Evolutionary conservation across 1,140 invertebrate species (phyloP), one percentile per base, ranked within the genome.

Genomic region (Phortica variegata): DNA sequence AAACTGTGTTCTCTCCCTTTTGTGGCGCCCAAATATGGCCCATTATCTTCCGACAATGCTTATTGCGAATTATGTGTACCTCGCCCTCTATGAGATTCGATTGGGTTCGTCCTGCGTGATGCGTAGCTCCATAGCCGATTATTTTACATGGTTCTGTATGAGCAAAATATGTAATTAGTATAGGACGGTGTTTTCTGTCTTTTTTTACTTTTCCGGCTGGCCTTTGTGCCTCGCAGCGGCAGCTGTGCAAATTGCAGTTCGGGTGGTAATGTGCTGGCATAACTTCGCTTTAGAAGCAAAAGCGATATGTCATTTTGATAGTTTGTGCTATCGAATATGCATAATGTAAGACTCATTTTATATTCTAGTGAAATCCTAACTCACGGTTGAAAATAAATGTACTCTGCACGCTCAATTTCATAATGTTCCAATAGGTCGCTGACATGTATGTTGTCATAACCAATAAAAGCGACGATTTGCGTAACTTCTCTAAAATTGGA

Each of bases 371-470:
- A n/a, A n/a, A n/a, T n/a, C n/a, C n/a, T n/a, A 34, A 58, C 66
- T 52, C 43, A 72, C 65, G 71, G 71, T 41, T 72, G 65, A 49
- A 74, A 74, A 43, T 66, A 71, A 36, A 74, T 71, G 52, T 58
- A 69, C 43, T 74, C 57, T 6, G 52, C 60, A 26, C 57, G 54
- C 15, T 74, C 47, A 15, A 70, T 23, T 36, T 58, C 44, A 54
- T 60, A 62, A 19, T 51, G 50, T 19, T 66, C 54, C 1, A 69
- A 46, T 13, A 48, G 39, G 6, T 47, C 21, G n/a, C 60, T 44
- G 47, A 49, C 56, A 41, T 49, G 50, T 15, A 73, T 65, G 33
- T 56, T 63, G 40, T 69, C 59, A 41, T 69, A 49, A 17, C 69
- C 69, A 47, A 73, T 66, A 31, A 69, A 58, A 12, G 69, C 69